These are phyloP conservation scores for human DNA, from an alignment of 2,113 vertebrate species.

Conservation along the genomic window GRCh38 chr14:96383001-96383500, in stretches of 20 bases:
- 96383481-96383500: background rate
- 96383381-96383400: background rate
- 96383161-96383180: background rate
- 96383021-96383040: background rate
- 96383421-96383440: background rate
- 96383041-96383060: background rate
- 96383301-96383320: background rate
- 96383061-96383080: background rate
- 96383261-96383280: background rate
- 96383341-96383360: background rate
- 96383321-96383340: background rate
- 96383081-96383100: background rate
- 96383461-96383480: background rate
- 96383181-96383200: background rate
- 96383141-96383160: background rate
- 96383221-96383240: background rate
- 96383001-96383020: background rate
- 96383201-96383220: background rate
- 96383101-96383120: background rate
- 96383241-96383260: background rate
- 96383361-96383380: background rate
- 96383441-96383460: background rate
- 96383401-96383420: background rate
- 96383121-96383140: background rate
- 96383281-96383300: background rate